Conservation (phyloP, 2,113 vertebrate genomes). For the Gymnocephalus cernua region DNA sequence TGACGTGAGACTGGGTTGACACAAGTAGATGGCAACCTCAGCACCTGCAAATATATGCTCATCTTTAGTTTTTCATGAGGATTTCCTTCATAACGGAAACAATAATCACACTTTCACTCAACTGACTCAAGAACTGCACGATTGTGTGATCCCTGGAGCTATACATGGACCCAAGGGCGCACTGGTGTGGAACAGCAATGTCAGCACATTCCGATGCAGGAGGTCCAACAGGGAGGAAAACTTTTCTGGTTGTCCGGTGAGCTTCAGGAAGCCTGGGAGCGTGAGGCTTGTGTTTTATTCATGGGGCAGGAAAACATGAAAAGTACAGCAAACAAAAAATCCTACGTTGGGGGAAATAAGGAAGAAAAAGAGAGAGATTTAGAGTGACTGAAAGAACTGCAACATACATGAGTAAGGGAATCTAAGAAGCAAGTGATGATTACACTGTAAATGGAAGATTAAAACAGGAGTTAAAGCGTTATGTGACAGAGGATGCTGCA, state of each 20-base stretch:
- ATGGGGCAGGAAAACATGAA: conserved; percentile 59
- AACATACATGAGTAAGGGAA: background rate
- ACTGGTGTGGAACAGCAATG: conserved; percentile 54
- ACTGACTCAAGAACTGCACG: conserved; percentile 21
- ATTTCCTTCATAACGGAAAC: conserved; percentile 16
- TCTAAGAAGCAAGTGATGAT: conserved; percentile 2
- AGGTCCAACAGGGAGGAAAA: conserved; percentile 55
- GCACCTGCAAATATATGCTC: conserved; percentile 28
- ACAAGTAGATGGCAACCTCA: conserved; percentile 22
- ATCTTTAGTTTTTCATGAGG: conserved; percentile 19
- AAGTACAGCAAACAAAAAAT: conserved; percentile 36
- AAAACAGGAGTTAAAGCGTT: background rate
- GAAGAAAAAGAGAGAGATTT: conserved; percentile 11
- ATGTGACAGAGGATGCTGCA: background rate
- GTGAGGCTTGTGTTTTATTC: conserved; percentile 70
- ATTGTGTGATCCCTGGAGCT: conserved; percentile 42
- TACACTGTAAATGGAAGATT: conserved; percentile 8
- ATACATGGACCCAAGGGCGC: conserved; percentile 29
- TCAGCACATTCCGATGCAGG: conserved; percentile 56
- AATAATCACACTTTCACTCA: conserved; percentile 33
- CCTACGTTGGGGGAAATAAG: conserved; percentile 19
- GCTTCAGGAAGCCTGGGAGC: conserved; percentile 55
- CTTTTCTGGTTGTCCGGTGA: conserved; percentile 43
- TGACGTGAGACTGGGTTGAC: too few species aligned
- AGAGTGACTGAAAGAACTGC: background rate